Evolutionary conservation across 1,140 invertebrate genomes (phyloP), one percentile per base, ranked within the genome.

Genomic region (Pachyrhynchus sulphureomaculatus): DNA sequence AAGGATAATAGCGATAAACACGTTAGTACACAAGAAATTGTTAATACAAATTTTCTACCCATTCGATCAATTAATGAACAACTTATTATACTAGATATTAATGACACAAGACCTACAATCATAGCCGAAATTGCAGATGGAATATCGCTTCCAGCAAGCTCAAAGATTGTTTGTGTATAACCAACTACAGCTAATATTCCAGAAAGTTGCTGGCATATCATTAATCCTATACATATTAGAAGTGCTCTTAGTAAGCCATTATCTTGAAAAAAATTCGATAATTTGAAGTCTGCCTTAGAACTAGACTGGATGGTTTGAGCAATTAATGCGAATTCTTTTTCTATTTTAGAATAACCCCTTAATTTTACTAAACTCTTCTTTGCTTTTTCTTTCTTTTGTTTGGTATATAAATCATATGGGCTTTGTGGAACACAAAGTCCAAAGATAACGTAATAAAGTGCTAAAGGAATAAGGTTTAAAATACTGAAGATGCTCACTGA

Each of bases 131-230:
- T 39, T 2, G 59, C 12, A 17, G 84, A 72, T 24, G 82, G 69
- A 0, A 91, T 58, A 0, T 64, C 73, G 1, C 81, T 82, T 0
- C 84, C 82, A 4, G 88, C 81, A 5, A 79, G 79, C 1, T 76
- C 66, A 67, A 90, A 93, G 68, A 90, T 93, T 0, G 77, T 79
- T 33, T 86, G 82, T 61, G 89, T 84, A 73, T 90, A 92, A 74
- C 91, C 91, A 15, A 92, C 81, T 1, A 94, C 86, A 2, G 88
- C 87, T 73, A 90, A 91, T 67, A 90, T 90, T 18, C 91, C 91
- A 1, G 84, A 87, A 6, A 91, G 76, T 74, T 90, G 88, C 67
- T 90, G 89, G 73, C 88, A 86, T 44, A 82, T 73, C 54, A 89
- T 86, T 34, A 93, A 76, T 0, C 83, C 81, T 52, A 86, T 82